Conservation (phyloP, 1,140 invertebrate species). For the Xylocopa sonorina region DNA sequence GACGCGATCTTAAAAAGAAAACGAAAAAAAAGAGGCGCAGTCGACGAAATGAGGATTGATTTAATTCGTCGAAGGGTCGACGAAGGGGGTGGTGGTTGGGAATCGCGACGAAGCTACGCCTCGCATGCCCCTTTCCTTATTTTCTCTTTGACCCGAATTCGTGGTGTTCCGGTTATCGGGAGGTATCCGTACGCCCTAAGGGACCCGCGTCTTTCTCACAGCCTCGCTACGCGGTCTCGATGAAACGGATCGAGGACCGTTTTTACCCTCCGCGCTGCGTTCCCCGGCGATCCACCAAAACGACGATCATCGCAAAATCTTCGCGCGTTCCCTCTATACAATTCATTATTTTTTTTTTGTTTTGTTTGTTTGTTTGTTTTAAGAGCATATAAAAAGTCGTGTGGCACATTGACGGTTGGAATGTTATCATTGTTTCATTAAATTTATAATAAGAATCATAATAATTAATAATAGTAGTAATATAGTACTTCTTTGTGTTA, state of each 20-base stretch:
- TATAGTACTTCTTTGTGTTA: conserved; percentile 79
- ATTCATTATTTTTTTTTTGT: conserved; percentile 33
- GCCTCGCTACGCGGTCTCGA: conserved; percentile 4
- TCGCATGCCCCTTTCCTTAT: conserved; percentile 18
- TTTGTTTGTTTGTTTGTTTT: conserved; percentile 50
- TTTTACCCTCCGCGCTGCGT: conserved; percentile 50
- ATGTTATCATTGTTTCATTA: conserved; percentile 80
- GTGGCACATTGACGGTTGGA: conserved; percentile 82
- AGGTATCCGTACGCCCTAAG: conserved; percentile 6
- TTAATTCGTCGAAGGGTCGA: neutral
- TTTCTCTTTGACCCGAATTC: conserved; percentile 10
- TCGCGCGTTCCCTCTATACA: conserved; percentile 44
- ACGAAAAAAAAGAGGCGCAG: too few species aligned
- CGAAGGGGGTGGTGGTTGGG: too few species aligned
- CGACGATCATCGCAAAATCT: conserved; percentile 52
- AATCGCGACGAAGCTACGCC: neutral
- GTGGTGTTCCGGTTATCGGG: neutral
- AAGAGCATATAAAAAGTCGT: conserved; percentile 82
- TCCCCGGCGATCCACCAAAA: conserved; percentile 56
- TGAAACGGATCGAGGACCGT: conserved; percentile 11
- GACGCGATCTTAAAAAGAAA: too few species aligned
- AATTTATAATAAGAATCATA: conserved; percentile 72
- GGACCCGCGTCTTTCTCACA: conserved; percentile 30
- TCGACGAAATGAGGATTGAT: too few species aligned
- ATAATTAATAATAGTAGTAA: conserved; percentile 73